Evolutionary conservation across 2,113 vertebrate genomes (phyloP), one percentile per base, ranked within the genome.

Genomic region (Microtus pennsylvanicus): DNA sequence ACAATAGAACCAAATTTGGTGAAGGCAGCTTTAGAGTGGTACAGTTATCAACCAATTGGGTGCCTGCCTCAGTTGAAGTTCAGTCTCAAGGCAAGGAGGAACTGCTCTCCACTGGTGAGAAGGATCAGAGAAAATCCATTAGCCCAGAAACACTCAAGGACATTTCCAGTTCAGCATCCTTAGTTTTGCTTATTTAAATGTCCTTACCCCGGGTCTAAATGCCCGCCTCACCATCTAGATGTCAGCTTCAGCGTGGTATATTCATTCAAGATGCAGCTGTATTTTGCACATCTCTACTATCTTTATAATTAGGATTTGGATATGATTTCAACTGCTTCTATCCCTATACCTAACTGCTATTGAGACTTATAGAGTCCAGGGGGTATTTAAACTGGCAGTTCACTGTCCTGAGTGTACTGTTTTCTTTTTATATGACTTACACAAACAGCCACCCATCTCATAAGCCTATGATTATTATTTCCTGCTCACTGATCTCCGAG

Each of bases 311-410:
- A 82, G 55, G 82, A 83, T 89, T 28, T 92, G 85, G n/a, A 87
- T 96, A 82, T 91, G 24, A 91, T 94, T 94, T 96, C 78, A 91
- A 81, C 33, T 26, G 47, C 35, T 91, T 89, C 65, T 86, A 75
- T 45, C 19, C 35, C 52, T 30, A 95, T 65, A 13, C 30, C 50
- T 65, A 85, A 75, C 52, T 92, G 67, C 45, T 89, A 47, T 38
- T 45, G 28, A 89, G 33, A 82, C 26, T 47, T 90, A 11, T 90
- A 11, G 78, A 87, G 65, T 93, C 85, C 89, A 97, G 78, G 77
- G 58, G 33, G 55, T 19, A 35, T 72, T 65, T 93, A 72, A 93
- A 19, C 86, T 67, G 61, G 58, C 26, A 82, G 81, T 81, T 86
- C 93, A n/a, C 67, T 77, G 22, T 61, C 65, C 77, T 91, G 30